A percentile compares a stretch with the other conserved stretches of the same genome.
Conservation (phyloP, 2,113 vertebrate species). For the Sciurus niger region DNA sequence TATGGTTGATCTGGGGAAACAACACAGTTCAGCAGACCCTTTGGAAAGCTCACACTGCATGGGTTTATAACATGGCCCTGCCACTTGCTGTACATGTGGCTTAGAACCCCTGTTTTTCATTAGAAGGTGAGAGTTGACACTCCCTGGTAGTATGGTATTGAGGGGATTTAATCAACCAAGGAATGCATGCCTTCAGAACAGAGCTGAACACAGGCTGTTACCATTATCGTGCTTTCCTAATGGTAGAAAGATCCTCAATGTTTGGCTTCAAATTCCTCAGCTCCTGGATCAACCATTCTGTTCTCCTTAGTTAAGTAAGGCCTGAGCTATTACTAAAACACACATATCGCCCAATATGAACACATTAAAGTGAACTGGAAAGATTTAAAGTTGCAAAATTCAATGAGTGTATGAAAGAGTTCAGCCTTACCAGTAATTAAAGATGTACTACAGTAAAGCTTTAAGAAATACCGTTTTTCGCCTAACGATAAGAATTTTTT, state of each 20-base stretch:
- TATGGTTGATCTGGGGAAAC: background rate
- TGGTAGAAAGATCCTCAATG: background rate
- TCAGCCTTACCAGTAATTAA: background rate
- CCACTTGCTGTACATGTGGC: background rate
- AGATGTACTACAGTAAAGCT: background rate
- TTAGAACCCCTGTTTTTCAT: background rate
- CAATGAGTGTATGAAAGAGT: background rate
- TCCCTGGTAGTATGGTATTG: background rate
- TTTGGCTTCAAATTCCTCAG: background rate
- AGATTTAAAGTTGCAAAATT: background rate
- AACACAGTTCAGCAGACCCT: background rate
- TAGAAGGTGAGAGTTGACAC: background rate
- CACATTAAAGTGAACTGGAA: background rate
- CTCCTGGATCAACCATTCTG: background rate
- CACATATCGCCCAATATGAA: background rate
- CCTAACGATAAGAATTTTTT: background rate
- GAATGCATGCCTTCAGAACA: background rate
- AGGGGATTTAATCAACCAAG: background rate
- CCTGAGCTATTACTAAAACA: background rate
- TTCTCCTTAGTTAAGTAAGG: background rate
- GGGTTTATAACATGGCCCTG: background rate
- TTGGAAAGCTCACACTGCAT: background rate
- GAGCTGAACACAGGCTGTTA: background rate
- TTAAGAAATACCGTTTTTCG: background rate
- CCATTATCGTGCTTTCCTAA: background rate